phyloP scores from a whole-genome alignment of 2,888 invertebrate genomes.

The Clunio marinus region DNA sequence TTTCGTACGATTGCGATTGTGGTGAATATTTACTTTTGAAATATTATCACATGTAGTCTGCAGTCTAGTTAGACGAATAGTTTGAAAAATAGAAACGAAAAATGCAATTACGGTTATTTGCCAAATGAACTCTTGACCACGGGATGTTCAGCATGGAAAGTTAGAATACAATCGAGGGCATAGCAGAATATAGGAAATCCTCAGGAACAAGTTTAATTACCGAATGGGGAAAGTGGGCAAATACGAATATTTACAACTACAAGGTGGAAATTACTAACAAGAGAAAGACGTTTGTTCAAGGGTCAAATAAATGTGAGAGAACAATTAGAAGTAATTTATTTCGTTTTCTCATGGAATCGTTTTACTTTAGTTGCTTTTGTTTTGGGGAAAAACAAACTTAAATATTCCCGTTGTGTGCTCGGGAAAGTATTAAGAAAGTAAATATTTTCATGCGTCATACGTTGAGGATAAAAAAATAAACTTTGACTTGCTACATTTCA shows the following conservation, averaged over 20 bases:
- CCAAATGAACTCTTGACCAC: slow-evolving; percentile 12
- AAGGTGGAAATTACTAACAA: slow-evolving; percentile 9
- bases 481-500: too few species aligned
- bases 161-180: too few species aligned
- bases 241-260: too few species aligned
- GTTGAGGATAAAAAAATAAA: too few species aligned
- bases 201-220: slow-evolving; percentile 19
- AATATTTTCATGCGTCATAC: too few species aligned
- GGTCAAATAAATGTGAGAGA: background rate
- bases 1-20: background rate
- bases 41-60: background rate
- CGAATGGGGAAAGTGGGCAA: slow-evolving; percentile 1
- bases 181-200: background rate
- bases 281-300: background rate
- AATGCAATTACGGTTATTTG: slow-evolving; percentile 7
- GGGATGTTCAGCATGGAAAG: background rate
- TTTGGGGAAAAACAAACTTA: too few species aligned
- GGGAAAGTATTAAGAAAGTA: too few species aligned
- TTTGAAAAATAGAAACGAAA: background rate
- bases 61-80: too few species aligned
- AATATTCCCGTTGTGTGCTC: too few species aligned
- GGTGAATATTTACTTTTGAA: background rate
- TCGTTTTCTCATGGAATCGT: background rate
- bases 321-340: slow-evolving; percentile 17
- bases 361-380: slow-evolving; percentile 1